Base-by-base conservation (phyloP, 2,888 invertebrate genomes). In the Metopia argyrocephala region DNA sequence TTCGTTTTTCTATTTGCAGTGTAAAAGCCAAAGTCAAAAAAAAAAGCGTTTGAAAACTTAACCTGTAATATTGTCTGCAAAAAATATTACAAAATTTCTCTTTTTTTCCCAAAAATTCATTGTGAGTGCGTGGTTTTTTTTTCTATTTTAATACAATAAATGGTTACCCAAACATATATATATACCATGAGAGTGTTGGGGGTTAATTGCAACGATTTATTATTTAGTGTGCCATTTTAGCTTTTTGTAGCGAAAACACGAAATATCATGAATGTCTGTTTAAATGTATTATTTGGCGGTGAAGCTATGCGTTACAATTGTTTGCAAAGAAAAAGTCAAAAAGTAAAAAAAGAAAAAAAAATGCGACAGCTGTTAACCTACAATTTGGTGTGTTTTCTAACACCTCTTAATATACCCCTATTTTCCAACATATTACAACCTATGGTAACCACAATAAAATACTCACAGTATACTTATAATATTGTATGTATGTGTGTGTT, bases 131-230 rank as follows among this genome's bases (percentile, higher is more conserved):
- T 50, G 27, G 46, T 12, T 56, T n/a, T 56, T 25, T 68, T 45
- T n/a, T n/a, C n/a, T n/a, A n/a, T n/a, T n/a, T n/a, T n/a, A n/a
- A n/a, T n/a, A n/a, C n/a, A n/a, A 20, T 56, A 12, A 6, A 48
- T 2, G 15, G 31, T 25, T 48, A 20, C 5, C 38, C 9, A 38
- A 38, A 38, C 15, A 45, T 25, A 23, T 20, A 6, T 2, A 31
- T 18, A 18, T 9, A 54, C 21, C 21, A n/a, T 15, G 27, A 28
- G 18, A 5, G 23, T 9, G 12, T 6, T 20, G 28, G 45, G 23
- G 48, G 48, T 78, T 81, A 78, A 81, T 81, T 74, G 81, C 69
- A 56, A 69, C 74, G 73, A 81, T 81, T 80, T 80, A 71, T 80
- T 76, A 76, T 76, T 61, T 59, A 76, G 54, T 69, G 54, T 69